Evolutionary conservation across 2,888 invertebrate genomes (phyloP).

Genomic region (Lutraria lutraria): DNA sequence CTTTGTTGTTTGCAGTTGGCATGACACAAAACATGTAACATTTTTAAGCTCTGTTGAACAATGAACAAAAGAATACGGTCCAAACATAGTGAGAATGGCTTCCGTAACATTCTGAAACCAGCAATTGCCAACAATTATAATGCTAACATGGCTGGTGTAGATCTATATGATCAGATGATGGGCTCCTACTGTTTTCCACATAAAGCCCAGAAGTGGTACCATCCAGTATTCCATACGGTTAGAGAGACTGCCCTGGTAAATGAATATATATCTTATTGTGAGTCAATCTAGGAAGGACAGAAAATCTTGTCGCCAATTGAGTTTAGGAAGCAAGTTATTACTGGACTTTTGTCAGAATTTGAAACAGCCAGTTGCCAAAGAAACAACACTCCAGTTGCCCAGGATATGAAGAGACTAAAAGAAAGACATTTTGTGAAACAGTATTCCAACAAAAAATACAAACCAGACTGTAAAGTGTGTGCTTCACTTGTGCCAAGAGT

Average conservation of each 20-base stretch:
- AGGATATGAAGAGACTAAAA: constrained; percentile 36
- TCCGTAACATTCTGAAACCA: background rate
- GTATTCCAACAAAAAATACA: constrained; percentile 46
- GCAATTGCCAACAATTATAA: background rate
- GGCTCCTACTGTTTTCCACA: constrained; percentile 55
- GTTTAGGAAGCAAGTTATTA: constrained; percentile 52
- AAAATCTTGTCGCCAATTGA: background rate
- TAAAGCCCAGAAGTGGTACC: constrained; percentile 57
- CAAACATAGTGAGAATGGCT: background rate
- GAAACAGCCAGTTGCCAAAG: background rate
- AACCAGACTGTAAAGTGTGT: constrained; percentile 58
- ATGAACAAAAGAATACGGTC: background rate
- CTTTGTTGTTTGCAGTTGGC: background rate
- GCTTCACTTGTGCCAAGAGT: constrained; percentile 21
- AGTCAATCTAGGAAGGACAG: background rate
- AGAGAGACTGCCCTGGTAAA: constrained; percentile 53
- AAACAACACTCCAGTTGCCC: constrained; percentile 21
- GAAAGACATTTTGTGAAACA: constrained; percentile 46
- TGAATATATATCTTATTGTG: constrained; percentile 52
- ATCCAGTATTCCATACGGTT: constrained; percentile 47
- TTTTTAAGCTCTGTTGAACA: background rate
- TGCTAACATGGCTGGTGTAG: constrained; percentile 58
- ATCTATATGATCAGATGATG: constrained; percentile 49
- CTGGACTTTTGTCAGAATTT: constrained; percentile 48
- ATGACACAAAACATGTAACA: background rate